These are phyloP conservation scores for Patella pellucida DNA, from an alignment of 2,888 invertebrate genomes.

Conservation along the genomic window DNA sequence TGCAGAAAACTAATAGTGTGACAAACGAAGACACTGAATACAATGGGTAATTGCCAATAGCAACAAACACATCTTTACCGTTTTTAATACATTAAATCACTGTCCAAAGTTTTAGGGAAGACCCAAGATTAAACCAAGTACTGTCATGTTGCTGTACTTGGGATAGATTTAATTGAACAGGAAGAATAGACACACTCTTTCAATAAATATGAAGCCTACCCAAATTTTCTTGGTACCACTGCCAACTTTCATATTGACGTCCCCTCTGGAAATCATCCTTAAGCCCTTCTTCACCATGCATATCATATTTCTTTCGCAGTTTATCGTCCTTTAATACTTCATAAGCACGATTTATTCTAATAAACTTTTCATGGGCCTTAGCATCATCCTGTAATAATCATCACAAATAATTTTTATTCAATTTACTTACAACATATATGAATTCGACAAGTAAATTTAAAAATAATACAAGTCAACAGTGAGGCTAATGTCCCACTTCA, in stretches of 20 bases:
- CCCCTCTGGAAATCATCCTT: constrained; percentile 76
- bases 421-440: no score
- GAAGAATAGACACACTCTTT: no score
- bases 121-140: no score
- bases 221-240: constrained; percentile 84
- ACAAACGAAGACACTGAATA: no score
- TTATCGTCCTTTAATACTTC: constrained; percentile 88
- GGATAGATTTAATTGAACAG: no score
- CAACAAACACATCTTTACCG: no score
- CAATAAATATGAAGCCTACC: constrained; percentile 72
- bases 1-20: no score
- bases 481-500: background rate
- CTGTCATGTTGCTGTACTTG: no score
- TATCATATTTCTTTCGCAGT: constrained; percentile 83
- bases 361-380: constrained; percentile 82
- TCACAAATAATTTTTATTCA: background rate
- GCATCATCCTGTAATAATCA: constrained; percentile 77
- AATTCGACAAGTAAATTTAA: background rate
- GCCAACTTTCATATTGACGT: constrained; percentile 83
- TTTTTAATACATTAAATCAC: no score
- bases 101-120: no score
- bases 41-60: no score
- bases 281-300: constrained; percentile 82
- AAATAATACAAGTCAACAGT: background rate
- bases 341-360: constrained; percentile 86